These are phyloP conservation scores for Threskiornis aethiopicus DNA, from an alignment of 2,797 vertebrate genomes.

Conservation along the genomic window DNA sequence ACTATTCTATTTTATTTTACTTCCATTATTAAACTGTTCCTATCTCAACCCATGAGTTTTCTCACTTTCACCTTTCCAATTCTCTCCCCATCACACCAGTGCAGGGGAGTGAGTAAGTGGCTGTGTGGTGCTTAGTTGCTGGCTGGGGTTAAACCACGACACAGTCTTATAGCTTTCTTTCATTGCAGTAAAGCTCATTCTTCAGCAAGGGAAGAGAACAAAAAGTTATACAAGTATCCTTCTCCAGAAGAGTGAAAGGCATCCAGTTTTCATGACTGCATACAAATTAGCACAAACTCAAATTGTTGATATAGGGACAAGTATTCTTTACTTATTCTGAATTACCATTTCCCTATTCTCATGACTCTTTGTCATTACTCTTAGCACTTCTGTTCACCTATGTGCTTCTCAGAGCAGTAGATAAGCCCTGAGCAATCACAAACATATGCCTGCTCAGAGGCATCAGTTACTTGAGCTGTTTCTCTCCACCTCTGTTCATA, in stretches of 20 bases:
- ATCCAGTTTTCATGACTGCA: not conserved
- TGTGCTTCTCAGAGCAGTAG: not conserved
- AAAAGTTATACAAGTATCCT: not conserved
- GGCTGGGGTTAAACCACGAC: no score
- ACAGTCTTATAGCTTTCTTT: not conserved
- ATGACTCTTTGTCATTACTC: not conserved
- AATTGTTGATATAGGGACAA: not conserved
- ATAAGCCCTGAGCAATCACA: not conserved
- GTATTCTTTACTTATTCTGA: not conserved
- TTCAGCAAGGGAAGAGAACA: not conserved
- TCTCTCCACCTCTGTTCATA: not conserved
- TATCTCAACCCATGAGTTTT: no score
- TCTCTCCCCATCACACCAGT: no score
- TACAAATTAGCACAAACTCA: not conserved
- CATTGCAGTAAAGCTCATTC: not conserved
- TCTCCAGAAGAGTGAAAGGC: not conserved
- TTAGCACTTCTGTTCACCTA: not conserved
- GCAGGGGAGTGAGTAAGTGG: no score
- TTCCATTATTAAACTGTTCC: no score
- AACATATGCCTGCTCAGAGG: not conserved
- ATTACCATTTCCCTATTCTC: not conserved
- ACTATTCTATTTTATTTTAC: no score
- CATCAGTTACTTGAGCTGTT: not conserved
- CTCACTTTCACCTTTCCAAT: no score
- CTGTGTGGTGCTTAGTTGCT: no score